A percentile compares a stretch with the other conserved stretches of the same genome.
Evolutionary conservation across 2,113 vertebrate genomes (phyloP).

Genomic region (Anoura caudifer): DNA sequence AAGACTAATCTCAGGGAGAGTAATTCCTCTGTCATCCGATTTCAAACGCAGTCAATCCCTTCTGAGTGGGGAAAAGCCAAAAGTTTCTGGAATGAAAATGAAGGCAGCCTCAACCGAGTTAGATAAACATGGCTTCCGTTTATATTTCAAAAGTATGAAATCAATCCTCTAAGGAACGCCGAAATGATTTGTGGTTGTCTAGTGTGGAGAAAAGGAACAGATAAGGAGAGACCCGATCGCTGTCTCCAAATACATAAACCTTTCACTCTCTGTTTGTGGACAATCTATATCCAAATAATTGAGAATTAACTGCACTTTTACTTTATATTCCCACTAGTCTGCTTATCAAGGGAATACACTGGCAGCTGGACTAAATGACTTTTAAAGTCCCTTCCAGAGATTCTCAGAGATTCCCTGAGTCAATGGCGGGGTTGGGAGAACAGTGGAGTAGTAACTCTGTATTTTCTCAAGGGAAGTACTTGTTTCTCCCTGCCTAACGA

Average conservation of each 20-base stretch:
- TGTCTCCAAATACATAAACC: background rate
- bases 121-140: conserved; percentile 40
- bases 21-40: conserved; percentile 59
- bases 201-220: conserved; percentile 21
- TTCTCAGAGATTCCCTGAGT: conserved; percentile 48
- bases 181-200: background rate
- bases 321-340: conserved; percentile 45
- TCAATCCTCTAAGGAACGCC: conserved; percentile 29
- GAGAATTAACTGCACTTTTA: conserved; percentile 57
- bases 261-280: background rate
- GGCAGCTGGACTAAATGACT: conserved; percentile 50
- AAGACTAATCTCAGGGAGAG: conserved; percentile 58
- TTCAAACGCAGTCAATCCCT: conserved; percentile 46
- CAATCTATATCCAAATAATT: conserved; percentile 18
- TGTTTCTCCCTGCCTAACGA: conserved; percentile 43
- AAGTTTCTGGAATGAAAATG: conserved; percentile 57
- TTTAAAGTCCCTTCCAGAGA: conserved; percentile 61
- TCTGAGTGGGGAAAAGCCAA: conserved; percentile 30
- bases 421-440: background rate
- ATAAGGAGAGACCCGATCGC: background rate
- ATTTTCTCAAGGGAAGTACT: conserved; percentile 24
- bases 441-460: background rate
- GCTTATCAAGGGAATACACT: conserved; percentile 36
- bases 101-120: conserved; percentile 22
- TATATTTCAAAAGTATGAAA: conserved; percentile 54